A percentile compares a stretch with the other conserved stretches of the same genome.
Evolutionary conservation across 2,888 invertebrate species (phyloP).

Genomic region (Hyposoter didymator): DNA sequence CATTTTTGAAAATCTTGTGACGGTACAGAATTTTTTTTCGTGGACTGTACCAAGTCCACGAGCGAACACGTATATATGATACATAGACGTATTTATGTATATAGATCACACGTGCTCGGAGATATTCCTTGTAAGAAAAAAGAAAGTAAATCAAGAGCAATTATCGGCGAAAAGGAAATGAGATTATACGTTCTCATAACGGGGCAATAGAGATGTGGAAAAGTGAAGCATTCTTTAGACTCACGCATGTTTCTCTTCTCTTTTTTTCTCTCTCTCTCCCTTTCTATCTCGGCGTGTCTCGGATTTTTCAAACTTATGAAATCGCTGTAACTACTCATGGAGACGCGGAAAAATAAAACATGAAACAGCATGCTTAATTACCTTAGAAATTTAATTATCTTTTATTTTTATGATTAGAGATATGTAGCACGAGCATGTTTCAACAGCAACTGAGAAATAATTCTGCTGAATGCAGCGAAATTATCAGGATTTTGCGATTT

Average conservation of each 20-base stretch:
- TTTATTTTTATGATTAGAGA: background rate
- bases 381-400: constrained; percentile 3
- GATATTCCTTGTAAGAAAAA: constrained; percentile 45
- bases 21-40: background rate
- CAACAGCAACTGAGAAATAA: background rate
- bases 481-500: background rate
- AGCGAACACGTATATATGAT: background rate
- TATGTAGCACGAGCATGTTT: constrained; percentile 1
- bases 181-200: constrained; percentile 54
- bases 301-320: constrained; percentile 22
- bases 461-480: background rate
- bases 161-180: constrained; percentile 57
- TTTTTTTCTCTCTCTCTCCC: constrained; percentile 10
- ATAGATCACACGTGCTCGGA: constrained; percentile 25
- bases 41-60: background rate
- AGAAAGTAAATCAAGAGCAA: constrained; percentile 59
- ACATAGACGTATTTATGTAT: background rate
- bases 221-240: constrained; percentile 14
- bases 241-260: constrained; percentile 24
- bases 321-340: constrained; percentile 31
- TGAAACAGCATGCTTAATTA: constrained; percentile 1
- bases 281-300: background rate
- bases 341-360: constrained; percentile 12
- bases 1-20: too few species aligned
- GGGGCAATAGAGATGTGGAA: constrained; percentile 33